These are phyloP conservation scores for Parthenolecanium corni DNA, from an alignment of 2,888 invertebrate species.

Conservation along the genomic window DNA sequence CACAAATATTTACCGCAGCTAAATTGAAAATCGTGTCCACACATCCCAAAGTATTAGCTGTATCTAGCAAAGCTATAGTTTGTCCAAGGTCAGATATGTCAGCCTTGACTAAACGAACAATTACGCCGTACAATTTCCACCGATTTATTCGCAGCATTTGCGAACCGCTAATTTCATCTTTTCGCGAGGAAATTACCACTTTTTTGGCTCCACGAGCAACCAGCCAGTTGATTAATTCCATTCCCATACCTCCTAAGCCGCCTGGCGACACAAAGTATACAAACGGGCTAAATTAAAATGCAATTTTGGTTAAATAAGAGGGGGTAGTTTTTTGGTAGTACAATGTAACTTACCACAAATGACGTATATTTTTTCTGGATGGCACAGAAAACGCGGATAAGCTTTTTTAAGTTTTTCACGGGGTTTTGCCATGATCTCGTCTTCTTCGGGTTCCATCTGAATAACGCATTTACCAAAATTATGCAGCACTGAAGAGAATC, in stretches of 20 bases:
- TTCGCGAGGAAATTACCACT: conserved; percentile 30
- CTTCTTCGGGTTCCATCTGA: conserved; percentile 8
- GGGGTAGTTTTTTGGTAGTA: too few relatives aligned
- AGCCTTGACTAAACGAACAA: conserved; percentile 25
- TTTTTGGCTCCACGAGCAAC: conserved; percentile 28
- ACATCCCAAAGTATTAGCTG: conserved; percentile 20
- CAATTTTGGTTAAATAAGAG: too few relatives aligned
- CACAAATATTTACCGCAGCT: conserved; percentile 28
- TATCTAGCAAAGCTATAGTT: conserved; percentile 18
- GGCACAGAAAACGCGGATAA: conserved; percentile 11
- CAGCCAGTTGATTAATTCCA: conserved; percentile 30
- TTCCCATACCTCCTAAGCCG: conserved; percentile 31
- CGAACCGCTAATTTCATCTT: conserved; percentile 29
- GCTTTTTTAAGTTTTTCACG: not conserved
- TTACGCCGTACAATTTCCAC: conserved; percentile 26
- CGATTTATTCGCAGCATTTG: conserved; percentile 27
- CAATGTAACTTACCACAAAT: conserved; percentile 27
- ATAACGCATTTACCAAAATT: conserved; percentile 1
- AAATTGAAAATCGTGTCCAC: conserved; percentile 31
- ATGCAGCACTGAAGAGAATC: not conserved
- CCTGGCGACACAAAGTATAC: too few relatives aligned
- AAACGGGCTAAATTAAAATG: too few relatives aligned
- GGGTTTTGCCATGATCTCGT: not conserved
- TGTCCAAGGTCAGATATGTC: conserved; percentile 27
- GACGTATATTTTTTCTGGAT: not conserved